Evolutionary conservation across 1,140 invertebrate species (phyloP).

Genomic region (Papilio dardanus): DNA sequence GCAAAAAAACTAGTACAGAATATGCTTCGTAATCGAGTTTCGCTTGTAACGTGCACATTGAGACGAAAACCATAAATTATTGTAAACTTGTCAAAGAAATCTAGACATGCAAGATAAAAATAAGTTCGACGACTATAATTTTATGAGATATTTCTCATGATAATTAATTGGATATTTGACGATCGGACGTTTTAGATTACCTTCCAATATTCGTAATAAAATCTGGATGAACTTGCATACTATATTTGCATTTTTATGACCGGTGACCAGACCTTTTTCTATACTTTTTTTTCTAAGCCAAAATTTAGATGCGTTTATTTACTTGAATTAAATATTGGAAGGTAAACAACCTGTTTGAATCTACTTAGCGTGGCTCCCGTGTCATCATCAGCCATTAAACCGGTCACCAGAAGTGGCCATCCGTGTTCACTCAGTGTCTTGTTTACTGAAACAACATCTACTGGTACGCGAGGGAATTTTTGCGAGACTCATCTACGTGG

Average conservation of each 20-base stretch:
- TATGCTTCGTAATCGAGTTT: conserved; percentile 47
- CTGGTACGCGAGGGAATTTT: conserved; percentile 65
- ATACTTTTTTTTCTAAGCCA: conserved; percentile 25
- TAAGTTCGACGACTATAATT: conserved; percentile 18
- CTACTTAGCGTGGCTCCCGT: conserved; percentile 55
- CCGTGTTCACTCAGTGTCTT: conserved; percentile 62
- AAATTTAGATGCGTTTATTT: conserved; percentile 17
- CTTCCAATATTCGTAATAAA: not conserved
- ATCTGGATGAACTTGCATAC: conserved; percentile 29
- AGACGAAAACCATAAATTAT: conserved; percentile 20
- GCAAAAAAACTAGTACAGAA: conserved; percentile 44
- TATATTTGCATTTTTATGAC: conserved; percentile 38
- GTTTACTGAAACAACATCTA: conserved; percentile 75
- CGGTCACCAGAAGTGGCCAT: conserved; percentile 63
- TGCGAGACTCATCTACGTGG: conserved; percentile 64
- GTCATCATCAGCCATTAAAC: conserved; percentile 62
- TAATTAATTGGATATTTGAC: conserved; percentile 33
- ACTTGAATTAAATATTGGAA: conserved; percentile 31
- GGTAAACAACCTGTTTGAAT: conserved; percentile 41
- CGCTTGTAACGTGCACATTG: not conserved
- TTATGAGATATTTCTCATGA: conserved; percentile 18
- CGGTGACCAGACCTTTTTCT: conserved; percentile 7
- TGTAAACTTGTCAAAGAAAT: conserved; percentile 19
- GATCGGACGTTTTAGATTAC: conserved; percentile 30
- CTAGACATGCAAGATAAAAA: conserved; percentile 27